These are phyloP conservation scores for Platichthys flesus DNA, from an alignment of 2,113 vertebrate species.

Conservation along the genomic window DNA sequence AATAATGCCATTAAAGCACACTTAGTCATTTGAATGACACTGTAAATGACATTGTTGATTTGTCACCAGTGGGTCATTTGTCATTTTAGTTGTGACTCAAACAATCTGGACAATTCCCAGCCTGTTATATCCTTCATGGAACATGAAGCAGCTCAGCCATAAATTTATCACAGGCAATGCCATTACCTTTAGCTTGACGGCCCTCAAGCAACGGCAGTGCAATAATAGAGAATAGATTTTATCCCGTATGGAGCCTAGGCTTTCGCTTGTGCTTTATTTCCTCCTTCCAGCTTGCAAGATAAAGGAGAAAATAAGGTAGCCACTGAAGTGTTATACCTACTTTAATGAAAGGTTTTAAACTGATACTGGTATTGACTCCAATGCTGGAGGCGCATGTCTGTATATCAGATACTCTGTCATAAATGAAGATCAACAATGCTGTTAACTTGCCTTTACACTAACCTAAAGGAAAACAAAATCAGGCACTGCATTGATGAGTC, in stretches of 20 bases:
- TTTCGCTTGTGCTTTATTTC: constrained; percentile 76
- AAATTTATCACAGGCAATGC: constrained; percentile 79
- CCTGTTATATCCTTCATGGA: constrained; percentile 66
- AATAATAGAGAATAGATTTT: constrained; percentile 84
- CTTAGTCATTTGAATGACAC: constrained; percentile 68
- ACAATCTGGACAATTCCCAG: constrained; percentile 72
- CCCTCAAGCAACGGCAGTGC: constrained; percentile 74
- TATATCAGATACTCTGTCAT: constrained; percentile 58
- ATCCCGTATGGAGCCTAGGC: constrained; percentile 74
- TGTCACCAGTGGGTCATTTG: constrained; percentile 64
- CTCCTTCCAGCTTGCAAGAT: constrained; percentile 74
- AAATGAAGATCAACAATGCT: constrained; percentile 65
- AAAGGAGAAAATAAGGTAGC: constrained; percentile 72
- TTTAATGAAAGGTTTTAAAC: constrained; percentile 74
- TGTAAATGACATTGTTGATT: constrained; percentile 72
- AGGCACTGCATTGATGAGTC: constrained; percentile 28
- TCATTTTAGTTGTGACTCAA: constrained; percentile 72
- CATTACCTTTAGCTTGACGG: constrained; percentile 79
- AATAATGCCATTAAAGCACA: constrained; percentile 43
- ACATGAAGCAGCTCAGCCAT: constrained; percentile 64
- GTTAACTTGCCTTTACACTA: constrained; percentile 47
- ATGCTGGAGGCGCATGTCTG: constrained; percentile 46
- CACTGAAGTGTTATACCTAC: constrained; percentile 74
- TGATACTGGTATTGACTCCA: constrained; percentile 66
- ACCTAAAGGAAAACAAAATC: constrained; percentile 52